These are phyloP conservation scores for Rousettus leschenaultii DNA, from an alignment of 2,113 vertebrate genomes.

Conservation along the genomic window DNA sequence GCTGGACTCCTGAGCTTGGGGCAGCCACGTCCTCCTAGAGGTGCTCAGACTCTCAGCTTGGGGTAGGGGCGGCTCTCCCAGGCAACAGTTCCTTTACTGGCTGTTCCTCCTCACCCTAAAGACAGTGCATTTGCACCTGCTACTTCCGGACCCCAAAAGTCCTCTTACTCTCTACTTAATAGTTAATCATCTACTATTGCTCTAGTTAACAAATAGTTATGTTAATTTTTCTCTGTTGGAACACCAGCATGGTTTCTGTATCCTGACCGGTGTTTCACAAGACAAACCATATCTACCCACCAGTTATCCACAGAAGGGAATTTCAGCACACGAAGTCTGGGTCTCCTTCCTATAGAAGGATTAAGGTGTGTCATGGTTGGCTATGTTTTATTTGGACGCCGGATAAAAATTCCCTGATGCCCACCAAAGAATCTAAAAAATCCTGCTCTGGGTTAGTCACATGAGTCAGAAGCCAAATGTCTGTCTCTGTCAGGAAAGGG, in stretches of 20 bases:
- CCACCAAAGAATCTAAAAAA: background rate
- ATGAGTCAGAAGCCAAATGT: background rate
- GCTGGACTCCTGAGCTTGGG: background rate
- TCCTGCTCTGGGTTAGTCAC: background rate
- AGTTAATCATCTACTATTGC: background rate
- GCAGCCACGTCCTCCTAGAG: too few species aligned
- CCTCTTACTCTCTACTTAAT: background rate
- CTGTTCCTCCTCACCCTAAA: background rate
- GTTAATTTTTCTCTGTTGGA: background rate
- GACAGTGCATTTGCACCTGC: background rate
- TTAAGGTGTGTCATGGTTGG: background rate
- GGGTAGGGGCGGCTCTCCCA: background rate
- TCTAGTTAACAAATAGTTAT: background rate
- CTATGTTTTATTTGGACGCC: background rate
- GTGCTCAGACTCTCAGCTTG: background rate
- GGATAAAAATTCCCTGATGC: background rate
- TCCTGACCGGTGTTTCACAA: background rate
- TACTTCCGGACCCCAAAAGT: background rate
- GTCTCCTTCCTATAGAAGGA: background rate
- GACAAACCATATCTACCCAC: background rate
- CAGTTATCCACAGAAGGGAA: background rate
- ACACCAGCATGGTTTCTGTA: background rate
- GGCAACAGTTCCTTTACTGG: background rate
- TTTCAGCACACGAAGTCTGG: background rate
- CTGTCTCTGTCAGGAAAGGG: background rate